Evolutionary conservation across 2,888 invertebrate genomes (phyloP).

Genomic region (Meteorus colon): DNA sequence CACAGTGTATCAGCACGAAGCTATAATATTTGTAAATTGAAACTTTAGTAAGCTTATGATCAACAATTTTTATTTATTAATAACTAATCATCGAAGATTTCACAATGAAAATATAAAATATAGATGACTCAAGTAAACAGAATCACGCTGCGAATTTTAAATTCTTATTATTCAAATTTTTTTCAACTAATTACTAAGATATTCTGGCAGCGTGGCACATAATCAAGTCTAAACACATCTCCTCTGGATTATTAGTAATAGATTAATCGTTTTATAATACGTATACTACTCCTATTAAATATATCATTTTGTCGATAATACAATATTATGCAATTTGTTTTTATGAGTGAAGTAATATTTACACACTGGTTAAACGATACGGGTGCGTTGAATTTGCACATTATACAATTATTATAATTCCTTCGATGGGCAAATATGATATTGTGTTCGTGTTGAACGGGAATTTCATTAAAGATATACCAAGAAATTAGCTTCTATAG

Average conservation of each 20-base stretch:
- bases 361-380: conserved; percentile 49
- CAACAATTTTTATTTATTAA: conserved; percentile 61
- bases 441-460: neutral
- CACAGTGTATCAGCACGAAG: neutral
- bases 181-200: conserved; percentile 44
- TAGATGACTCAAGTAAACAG: conserved; percentile 55
- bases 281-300: conserved; percentile 58
- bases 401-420: conserved; percentile 12
- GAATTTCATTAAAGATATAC: neutral
- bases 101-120: conserved; percentile 65
- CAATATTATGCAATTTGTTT: conserved; percentile 60
- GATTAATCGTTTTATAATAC: conserved; percentile 54
- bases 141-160: conserved; percentile 44
- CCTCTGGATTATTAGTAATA: conserved; percentile 38
- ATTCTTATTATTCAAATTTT: conserved; percentile 21
- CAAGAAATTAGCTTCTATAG: neutral
- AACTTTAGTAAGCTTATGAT: conserved; percentile 43
- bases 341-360: conserved; percentile 52
- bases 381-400: neutral
- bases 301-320: conserved; percentile 50
- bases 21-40: conserved; percentile 6
- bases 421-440: neutral
- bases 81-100: conserved; percentile 60
- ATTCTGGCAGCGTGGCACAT: conserved; percentile 31
- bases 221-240: conserved; percentile 22